A percentile compares a stretch with the other conserved stretches of the same genome.
Conservation (phyloP, 1,140 invertebrate genomes). For the Nasonia giraulti region DNA sequence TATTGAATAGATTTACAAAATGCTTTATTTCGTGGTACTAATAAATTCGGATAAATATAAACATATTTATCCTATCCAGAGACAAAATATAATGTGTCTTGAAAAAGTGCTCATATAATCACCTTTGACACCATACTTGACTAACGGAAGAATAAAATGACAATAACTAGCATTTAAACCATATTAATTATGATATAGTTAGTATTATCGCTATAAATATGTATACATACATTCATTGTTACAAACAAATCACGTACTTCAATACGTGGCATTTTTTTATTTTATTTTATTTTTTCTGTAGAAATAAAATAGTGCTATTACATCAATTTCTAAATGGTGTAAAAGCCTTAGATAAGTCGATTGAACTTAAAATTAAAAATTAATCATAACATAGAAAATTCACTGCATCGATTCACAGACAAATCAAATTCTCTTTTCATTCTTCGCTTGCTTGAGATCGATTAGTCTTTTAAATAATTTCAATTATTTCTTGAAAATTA, state of each 20-base stretch:
- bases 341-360: constrained; percentile 18
- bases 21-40: constrained; percentile 57
- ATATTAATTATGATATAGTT: constrained; percentile 44
- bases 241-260: constrained; percentile 45
- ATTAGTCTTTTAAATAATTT: constrained; percentile 38
- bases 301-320: constrained; percentile 41
- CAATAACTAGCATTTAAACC: constrained; percentile 41
- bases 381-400: neutral
- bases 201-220: constrained; percentile 48
- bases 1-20: constrained; percentile 56
- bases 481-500: constrained; percentile 31
- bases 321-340: constrained; percentile 32
- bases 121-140: constrained; percentile 50
- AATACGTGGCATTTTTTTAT: constrained; percentile 22
- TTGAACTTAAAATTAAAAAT: constrained; percentile 28
- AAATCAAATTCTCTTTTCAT: constrained; percentile 27
- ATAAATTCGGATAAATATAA: constrained; percentile 43
- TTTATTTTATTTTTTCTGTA: constrained; percentile 2
- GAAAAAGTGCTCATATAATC: constrained; percentile 38
- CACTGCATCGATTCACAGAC: constrained; percentile 7
- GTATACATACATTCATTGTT: constrained; percentile 44
- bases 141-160: constrained; percentile 50
- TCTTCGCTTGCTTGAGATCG: constrained; percentile 36
- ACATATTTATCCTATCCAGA: constrained; percentile 27
- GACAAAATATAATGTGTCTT: constrained; percentile 38